Base-by-base conservation (phyloP, 2,113 vertebrate genomes). In the Poeciliopsis turrubarensis region DNA sequence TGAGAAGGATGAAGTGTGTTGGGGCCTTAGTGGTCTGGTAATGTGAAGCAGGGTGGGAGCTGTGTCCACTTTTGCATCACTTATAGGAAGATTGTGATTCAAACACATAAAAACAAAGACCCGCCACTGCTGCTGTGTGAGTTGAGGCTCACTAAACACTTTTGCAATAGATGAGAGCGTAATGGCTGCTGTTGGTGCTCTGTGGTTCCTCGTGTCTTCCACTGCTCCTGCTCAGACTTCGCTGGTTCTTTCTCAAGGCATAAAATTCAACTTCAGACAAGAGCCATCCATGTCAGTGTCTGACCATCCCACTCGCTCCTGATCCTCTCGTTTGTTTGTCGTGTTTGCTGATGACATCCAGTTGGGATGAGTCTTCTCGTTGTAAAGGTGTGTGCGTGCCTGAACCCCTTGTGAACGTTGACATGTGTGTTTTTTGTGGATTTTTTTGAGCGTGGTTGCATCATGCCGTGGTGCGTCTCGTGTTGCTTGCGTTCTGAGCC, bases 381-480 rank as follows among this genome's bases (percentile, higher is more conserved):
- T 65, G 80, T 84, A 70, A 44, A 62, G 17, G 19, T 54, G 47
- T 75, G 75, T 70, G 71, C 67, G 69, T 34, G 65, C 30, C 65
- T 3, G 5, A 82, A 65, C 57, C 15, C 67, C 39, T 19, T 71
- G 68, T 88, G 65, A 64, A 72, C 51, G 14, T 54, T 54, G 44
- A 47, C 17, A 47, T 83, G 26, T 44, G 70, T 78, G 77, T 87
- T 47, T 72, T 37, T 10, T 79, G 64, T 79, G 64, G 80, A 81
- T 60, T 57, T 37, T 37, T 89, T 80, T 85, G 67, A 44, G 72
- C 37, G 72, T 87, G 63, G 80, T 89, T 86, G 87, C 84, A 85
- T 90, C 72, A 77, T 87, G 68, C 76, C 12, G 82, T 88, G 79
- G 72, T 86, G 78, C 78, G 57, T 88, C 83, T 39, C 31, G 71